These are phyloP conservation scores for Aphidius gifuensis DNA, from an alignment of 1,140 invertebrate species.

Conservation along the genomic window DNA sequence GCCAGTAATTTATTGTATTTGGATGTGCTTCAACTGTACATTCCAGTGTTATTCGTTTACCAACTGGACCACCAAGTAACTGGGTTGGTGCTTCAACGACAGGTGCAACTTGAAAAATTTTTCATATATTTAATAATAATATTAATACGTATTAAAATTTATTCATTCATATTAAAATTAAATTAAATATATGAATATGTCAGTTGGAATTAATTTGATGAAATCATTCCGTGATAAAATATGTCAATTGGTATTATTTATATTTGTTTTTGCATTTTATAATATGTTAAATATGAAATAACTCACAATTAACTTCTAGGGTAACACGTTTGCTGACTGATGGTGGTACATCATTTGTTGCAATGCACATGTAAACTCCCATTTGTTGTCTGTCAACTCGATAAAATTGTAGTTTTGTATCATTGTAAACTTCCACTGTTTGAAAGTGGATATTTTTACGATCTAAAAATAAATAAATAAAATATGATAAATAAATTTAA, in stretches of 20 bases:
- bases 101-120: constrained; percentile 66
- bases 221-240: neutral
- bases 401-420: constrained; percentile 69
- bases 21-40: constrained; percentile 82
- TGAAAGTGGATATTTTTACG: constrained; percentile 30
- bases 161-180: neutral
- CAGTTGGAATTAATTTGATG: no score
- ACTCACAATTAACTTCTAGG: constrained; percentile 86
- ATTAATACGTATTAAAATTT: neutral
- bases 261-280: neutral
- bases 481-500: neutral
- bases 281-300: constrained; percentile 10
- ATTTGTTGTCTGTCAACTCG: constrained; percentile 78
- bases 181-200: no score
- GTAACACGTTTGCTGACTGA: constrained; percentile 84
- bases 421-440: constrained; percentile 64
- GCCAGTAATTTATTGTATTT: constrained; percentile 81
- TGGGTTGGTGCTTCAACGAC: constrained; percentile 80
- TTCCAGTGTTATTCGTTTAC: constrained; percentile 75
- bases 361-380: constrained; percentile 85
- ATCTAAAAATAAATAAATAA: constrained; percentile 27
- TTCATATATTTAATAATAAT: neutral
- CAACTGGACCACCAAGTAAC: constrained; percentile 74
- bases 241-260: neutral
- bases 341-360: constrained; percentile 84